Evolutionary conservation across 2,113 vertebrate genomes (phyloP), one percentile per base, ranked within the genome.

Genomic region (Aix galericulata): DNA sequence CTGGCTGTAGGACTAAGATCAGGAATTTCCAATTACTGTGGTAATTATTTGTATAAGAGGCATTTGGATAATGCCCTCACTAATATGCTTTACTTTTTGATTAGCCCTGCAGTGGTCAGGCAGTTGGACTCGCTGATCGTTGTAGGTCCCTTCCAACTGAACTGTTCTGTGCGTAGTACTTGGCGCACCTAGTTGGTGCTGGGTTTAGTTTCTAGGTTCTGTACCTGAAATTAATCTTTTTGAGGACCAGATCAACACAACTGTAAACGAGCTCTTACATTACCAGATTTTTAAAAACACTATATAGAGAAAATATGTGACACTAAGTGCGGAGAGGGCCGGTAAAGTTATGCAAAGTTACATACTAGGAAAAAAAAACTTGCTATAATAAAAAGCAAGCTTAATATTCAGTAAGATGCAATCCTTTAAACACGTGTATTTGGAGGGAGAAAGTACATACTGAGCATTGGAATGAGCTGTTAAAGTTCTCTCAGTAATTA

Each of bases 1-100:
- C 86, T 91, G 74, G 63, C 22, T 77, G 74, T 84, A 88, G 95
- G 91, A 83, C 75, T 85, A 88, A 82, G 76, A 91, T 94, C 83
- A 93, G 88, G 92, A 91, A 93, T 95, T 97, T 90, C 81, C 78
- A 93, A 97, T 97, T 95, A 97, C 96, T 97, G 89, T 95, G 94
- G 93, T 96, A 97, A 97, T 94, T 91, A 91, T 88, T 94, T 95
- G 77, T 91, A 15, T 82, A 64, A 29, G 62, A 29, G 62, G 62
- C 38, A 64, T 64, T 18, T 64, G 62, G 36, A 64, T 29, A 40
- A 64, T 40, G 62, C 26, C 26, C 38, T 64, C 26, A 20, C 11
- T 63, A 64, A 40, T 17, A 29, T 23, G 38, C 38, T 20, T 64
- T 18, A 64, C 26, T 38, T 64, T 64, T 40, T 17, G 26, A 38